Percentiles rank a stretch among this genome's conserved stretches.
Evolutionary conservation across 2,113 vertebrate genomes (phyloP).

Genomic region (Xiphophorus hellerii): DNA sequence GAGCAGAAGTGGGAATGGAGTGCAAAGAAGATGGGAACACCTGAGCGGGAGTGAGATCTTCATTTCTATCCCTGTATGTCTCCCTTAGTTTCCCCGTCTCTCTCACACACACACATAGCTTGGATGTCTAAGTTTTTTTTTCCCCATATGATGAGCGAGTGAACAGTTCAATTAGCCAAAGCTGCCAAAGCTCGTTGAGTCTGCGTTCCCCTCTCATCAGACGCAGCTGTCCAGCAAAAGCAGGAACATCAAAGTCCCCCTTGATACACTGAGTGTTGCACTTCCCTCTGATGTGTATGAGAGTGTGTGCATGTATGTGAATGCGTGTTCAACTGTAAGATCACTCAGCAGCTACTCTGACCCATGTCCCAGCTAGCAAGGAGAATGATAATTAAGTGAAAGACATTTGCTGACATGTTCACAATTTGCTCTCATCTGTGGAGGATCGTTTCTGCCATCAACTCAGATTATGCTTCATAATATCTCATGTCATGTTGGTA

Average conservation of each 20-base stretch:
- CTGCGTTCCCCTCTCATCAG: slow-evolving; percentile 22
- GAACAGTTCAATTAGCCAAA: slow-evolving; percentile 84
- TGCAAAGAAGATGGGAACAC: slow-evolving; percentile 71
- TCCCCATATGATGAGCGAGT: slow-evolving; percentile 73
- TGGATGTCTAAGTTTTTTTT: slow-evolving; percentile 4
- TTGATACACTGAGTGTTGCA: slow-evolving; percentile 36
- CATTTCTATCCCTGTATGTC: slow-evolving; percentile 33
- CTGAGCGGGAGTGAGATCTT: slow-evolving; percentile 71
- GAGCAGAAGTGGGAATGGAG: slow-evolving; percentile 15
- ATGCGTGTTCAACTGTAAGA: slow-evolving; percentile 4
- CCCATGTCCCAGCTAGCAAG: slow-evolving; percentile 33
- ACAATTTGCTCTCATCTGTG: slow-evolving; percentile 6
- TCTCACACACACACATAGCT: background rate
- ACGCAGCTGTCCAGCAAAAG: slow-evolving; percentile 37
- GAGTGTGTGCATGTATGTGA: slow-evolving; percentile 6
- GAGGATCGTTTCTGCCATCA: background rate
- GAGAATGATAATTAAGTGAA: slow-evolving; percentile 42
- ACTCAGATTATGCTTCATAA: background rate
- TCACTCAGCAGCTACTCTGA: slow-evolving; percentile 49
- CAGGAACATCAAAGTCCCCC: slow-evolving; percentile 66
- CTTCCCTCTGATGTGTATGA: slow-evolving; percentile 11
- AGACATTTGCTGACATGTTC: slow-evolving; percentile 31
- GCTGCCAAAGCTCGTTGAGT: slow-evolving; percentile 60
- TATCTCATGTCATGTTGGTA: background rate
- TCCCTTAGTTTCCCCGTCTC: background rate